Evolutionary conservation across 2,113 vertebrate species (phyloP).

Genomic region (Serinus canaria): DNA sequence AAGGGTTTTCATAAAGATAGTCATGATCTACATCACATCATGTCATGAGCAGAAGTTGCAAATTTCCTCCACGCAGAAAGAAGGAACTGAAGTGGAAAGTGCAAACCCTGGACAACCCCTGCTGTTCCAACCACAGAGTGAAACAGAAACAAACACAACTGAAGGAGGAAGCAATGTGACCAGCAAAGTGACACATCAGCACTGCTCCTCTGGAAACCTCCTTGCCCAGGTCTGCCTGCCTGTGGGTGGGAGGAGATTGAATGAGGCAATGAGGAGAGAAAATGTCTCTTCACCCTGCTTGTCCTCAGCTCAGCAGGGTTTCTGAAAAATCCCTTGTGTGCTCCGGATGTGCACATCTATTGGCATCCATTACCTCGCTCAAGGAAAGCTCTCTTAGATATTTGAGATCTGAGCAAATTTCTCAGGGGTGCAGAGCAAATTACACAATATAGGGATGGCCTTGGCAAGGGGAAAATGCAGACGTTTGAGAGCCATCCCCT

Average conservation of each 20-base stretch:
- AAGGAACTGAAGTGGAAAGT: slow-evolving; percentile 11
- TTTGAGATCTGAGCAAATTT: neutral
- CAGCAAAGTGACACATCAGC: neutral
- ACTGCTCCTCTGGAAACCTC: neutral
- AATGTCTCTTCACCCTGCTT: neutral
- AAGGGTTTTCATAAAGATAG: neutral
- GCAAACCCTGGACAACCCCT: neutral
- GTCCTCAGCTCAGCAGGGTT: neutral
- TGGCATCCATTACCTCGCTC: neutral
- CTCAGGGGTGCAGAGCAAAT: neutral
- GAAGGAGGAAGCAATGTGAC: neutral
- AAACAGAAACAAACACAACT: neutral
- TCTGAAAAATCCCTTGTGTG: neutral
- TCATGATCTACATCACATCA: neutral
- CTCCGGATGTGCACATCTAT: neutral
- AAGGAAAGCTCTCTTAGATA: neutral
- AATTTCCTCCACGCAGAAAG: slow-evolving; percentile 1
- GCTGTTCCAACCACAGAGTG: neutral
- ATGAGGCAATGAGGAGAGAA: neutral
- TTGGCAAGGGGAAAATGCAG: neutral
- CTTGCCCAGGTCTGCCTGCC: neutral
- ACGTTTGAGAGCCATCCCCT: neutral
- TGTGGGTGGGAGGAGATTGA: neutral
- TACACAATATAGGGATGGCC: rapidly evolving
- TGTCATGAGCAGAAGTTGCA: neutral